A percentile compares a stretch with the other conserved stretches of the same genome.
Evolutionary conservation across 2,113 vertebrate species (phyloP).

Genomic region (Cryptotis parvus): DNA sequence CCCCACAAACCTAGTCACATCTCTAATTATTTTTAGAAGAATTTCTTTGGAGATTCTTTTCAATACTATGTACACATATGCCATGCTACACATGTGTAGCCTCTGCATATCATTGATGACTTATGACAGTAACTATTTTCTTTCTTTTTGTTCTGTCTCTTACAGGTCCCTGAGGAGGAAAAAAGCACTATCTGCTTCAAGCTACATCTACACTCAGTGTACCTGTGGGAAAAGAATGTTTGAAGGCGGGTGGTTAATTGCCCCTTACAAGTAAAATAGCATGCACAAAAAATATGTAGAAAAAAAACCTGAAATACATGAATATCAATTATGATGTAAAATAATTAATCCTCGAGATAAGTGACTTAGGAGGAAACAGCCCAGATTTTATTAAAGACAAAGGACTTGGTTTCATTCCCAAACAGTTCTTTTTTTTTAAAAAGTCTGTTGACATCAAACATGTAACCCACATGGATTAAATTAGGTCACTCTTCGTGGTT

Average conservation of each 20-base stretch:
- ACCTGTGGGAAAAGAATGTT: slow-evolving; percentile 70
- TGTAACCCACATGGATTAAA: slow-evolving; percentile 90
- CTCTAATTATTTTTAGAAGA: not conserved
- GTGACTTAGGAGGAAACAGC: slow-evolving; percentile 76
- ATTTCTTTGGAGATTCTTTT: not conserved
- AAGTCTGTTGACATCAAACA: slow-evolving; percentile 88
- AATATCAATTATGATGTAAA: slow-evolving; percentile 84
- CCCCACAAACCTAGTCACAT: not conserved
- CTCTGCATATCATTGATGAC: not conserved
- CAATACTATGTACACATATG: not conserved
- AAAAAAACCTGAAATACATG: slow-evolving; percentile 75
- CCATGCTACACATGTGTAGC: not conserved
- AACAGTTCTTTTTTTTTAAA: slow-evolving; percentile 78
- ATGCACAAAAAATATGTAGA: slow-evolving; percentile 72
- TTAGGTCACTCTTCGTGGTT: slow-evolving; percentile 91
- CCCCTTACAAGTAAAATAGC: slow-evolving; percentile 71
- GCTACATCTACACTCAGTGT: not conserved
- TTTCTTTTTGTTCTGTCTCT: slow-evolving; percentile 27
- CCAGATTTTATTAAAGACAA: slow-evolving; percentile 85
- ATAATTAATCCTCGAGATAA: slow-evolving; percentile 84
- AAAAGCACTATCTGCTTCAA: not conserved
- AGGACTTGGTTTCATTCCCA: slow-evolving; percentile 80
- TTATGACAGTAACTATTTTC: slow-evolving; percentile 1
- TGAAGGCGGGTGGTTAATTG: slow-evolving; percentile 76
- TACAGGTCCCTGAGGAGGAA: not conserved